Conservation (phyloP, 2,888 invertebrate genomes). For the Colostygia pectinataria region DNA sequence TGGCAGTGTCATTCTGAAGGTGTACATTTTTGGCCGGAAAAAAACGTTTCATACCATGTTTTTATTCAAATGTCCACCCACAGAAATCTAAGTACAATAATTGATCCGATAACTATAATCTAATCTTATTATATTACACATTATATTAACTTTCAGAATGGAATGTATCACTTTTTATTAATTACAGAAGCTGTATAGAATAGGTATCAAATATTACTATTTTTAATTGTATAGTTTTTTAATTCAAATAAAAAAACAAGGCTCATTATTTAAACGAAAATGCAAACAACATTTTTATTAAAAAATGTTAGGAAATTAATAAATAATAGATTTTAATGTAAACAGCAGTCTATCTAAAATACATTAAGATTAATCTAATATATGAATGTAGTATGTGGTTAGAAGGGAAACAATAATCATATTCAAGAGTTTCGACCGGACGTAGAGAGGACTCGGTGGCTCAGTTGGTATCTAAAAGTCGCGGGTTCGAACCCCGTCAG, state of each 20-base stretch:
- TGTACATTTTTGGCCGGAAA: slow-evolving; percentile 47
- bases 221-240: slow-evolving; percentile 2
- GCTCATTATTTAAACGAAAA: neutral
- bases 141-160: slow-evolving; percentile 36
- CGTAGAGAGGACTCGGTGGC: too few species aligned
- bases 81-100: slow-evolving; percentile 73
- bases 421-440: too few species aligned
- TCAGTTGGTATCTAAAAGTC: too few species aligned
- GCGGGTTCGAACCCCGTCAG: too few species aligned
- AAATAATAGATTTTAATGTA: neutral
- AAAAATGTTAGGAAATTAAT: neutral
- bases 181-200: slow-evolving; percentile 15
- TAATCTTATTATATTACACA: slow-evolving; percentile 38
- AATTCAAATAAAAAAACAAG: neutral
- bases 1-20: slow-evolving; percentile 67
- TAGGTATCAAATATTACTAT: slow-evolving; percentile 6
- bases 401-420: too few species aligned
- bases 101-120: slow-evolving; percentile 64
- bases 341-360: slow-evolving; percentile 11
- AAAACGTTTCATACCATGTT: slow-evolving; percentile 14
- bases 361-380: slow-evolving; percentile 3
- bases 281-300: neutral
- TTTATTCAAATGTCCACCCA: slow-evolving; percentile 53
- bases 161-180: slow-evolving; percentile 53
- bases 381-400: slow-evolving; percentile 12